These are phyloP conservation scores for Leptopilina myrica DNA, from an alignment of 2,888 invertebrate species.

Conservation along the genomic window DNA sequence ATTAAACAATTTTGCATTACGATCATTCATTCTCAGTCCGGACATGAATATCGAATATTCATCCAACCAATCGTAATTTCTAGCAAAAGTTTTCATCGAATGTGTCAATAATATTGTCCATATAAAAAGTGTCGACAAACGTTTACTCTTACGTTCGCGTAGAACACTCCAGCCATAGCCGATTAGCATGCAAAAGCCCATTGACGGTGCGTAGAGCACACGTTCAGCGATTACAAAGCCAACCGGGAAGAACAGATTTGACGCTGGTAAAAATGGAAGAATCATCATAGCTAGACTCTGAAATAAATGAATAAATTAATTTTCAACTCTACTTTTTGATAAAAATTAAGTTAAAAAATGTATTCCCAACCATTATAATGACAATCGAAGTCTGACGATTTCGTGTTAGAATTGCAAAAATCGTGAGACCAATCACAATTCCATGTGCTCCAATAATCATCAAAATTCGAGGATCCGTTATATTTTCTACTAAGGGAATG, in stretches of 20 bases:
- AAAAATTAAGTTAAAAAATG: too few relatives aligned
- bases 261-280: constrained; percentile 95
- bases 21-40: constrained; percentile 89
- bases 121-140: constrained; percentile 83
- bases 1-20: constrained; percentile 97
- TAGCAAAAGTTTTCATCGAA: constrained; percentile 89
- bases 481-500: constrained; percentile 88
- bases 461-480: constrained; percentile 89
- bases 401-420: constrained; percentile 79
- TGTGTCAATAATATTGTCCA: constrained; percentile 85
- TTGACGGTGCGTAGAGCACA: constrained; percentile 96
- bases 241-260: constrained; percentile 97
- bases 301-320: constrained; percentile 62
- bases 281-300: constrained; percentile 92
- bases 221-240: constrained; percentile 98
- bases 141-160: constrained; percentile 82
- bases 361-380: constrained; percentile 82
- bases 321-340: too few relatives aligned
- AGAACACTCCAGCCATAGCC: constrained; percentile 90
- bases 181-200: constrained; percentile 96
- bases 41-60: constrained; percentile 97
- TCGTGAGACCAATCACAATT: constrained; percentile 80
- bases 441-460: constrained; percentile 85
- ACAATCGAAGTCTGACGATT: constrained; percentile 82
- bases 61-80: constrained; percentile 95